A percentile compares a stretch with the other conserved stretches of the same genome.
phyloP scores from a whole-genome alignment of 2,888 invertebrate genomes.

The Tineola bisselliella region DNA sequence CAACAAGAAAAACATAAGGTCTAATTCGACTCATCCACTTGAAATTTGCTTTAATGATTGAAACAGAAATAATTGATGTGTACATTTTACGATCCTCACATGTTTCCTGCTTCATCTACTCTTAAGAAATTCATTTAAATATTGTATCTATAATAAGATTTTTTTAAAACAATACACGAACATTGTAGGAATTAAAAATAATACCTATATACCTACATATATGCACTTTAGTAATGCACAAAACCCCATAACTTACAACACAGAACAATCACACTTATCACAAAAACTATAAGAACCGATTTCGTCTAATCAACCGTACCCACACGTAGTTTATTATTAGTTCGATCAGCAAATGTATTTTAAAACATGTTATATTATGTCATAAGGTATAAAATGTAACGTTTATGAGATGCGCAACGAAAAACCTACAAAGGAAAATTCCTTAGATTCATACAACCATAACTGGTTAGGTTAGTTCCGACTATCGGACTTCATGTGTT shows the following conservation, averaged over 20 bases:
- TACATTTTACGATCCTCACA: too few relatives aligned
- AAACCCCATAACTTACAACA: background rate
- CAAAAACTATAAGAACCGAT: background rate
- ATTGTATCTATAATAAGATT: too few relatives aligned
- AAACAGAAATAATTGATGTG: too few relatives aligned
- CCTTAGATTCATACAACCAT: conserved; percentile 5
- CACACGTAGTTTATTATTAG: background rate
- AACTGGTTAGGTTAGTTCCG: conserved; percentile 9
- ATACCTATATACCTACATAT: too few relatives aligned
- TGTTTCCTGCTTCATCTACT: too few relatives aligned
- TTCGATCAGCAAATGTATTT: background rate
- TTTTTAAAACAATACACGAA: too few relatives aligned
- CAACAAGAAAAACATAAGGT: too few relatives aligned
- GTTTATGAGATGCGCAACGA: background rate
- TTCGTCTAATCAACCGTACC: background rate
- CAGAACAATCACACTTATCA: background rate
- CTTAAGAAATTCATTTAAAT: too few relatives aligned
- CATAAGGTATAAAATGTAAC: background rate
- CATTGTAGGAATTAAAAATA: too few relatives aligned
- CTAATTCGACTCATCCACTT: too few relatives aligned
- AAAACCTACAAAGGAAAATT: conserved; percentile 12
- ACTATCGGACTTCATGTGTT: conserved; percentile 9
- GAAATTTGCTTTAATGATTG: too few relatives aligned
- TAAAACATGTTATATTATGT: background rate
- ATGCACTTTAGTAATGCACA: background rate